Conservation (phyloP, 2,113 vertebrate genomes). For the Helogale parvula region DNA sequence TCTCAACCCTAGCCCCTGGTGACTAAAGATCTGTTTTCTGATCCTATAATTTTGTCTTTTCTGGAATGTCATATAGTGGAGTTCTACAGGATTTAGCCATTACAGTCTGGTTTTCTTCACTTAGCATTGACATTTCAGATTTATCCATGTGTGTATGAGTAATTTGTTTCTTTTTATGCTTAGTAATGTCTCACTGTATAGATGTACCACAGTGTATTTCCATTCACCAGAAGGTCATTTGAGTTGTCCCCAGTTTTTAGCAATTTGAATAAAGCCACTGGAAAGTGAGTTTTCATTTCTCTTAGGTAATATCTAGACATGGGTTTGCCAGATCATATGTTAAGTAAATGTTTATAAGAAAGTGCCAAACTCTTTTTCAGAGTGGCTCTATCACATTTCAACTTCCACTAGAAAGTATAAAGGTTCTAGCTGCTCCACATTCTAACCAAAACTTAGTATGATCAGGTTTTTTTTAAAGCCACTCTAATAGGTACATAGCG, state of each 20-base stretch:
- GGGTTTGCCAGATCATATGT: not conserved
- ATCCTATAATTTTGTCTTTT: not conserved
- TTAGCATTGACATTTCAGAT: not conserved
- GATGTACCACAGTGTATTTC: not conserved
- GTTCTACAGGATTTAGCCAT: not conserved
- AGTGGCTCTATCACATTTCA: not conserved
- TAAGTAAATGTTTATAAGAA: constrained; percentile 36
- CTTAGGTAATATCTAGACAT: not conserved
- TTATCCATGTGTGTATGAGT: not conserved
- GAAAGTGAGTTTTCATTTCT: constrained; percentile 50
- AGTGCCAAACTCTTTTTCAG: not conserved
- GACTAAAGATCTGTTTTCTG: not conserved
- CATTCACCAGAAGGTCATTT: not conserved
- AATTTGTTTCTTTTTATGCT: not conserved
- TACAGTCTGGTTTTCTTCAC: constrained; percentile 19
- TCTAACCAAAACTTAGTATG: not conserved
- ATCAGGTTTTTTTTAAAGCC: not conserved
- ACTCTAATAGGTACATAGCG: not conserved
- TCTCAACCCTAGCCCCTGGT: not conserved
- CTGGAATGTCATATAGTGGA: not conserved
- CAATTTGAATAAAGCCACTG: not conserved
- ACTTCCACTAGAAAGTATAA: not conserved
- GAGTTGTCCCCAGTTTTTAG: constrained; percentile 1
- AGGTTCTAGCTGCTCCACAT: not conserved
- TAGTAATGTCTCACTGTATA: not conserved